These are phyloP conservation scores for Lottia scabra DNA, from an alignment of 2,888 invertebrate species.

Conservation along the genomic window DNA sequence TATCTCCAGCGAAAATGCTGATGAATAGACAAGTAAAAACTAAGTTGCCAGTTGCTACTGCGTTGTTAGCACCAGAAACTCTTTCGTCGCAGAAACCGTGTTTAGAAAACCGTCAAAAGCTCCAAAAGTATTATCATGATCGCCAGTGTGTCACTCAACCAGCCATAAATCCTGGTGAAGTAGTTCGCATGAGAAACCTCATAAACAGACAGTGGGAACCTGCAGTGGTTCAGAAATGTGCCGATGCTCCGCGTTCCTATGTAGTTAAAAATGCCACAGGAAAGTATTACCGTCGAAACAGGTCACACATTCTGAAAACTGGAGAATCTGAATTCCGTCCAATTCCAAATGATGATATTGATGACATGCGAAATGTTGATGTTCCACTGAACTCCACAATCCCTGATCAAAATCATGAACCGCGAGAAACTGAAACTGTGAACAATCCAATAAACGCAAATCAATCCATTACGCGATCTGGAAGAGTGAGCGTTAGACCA, in stretches of 20 bases:
- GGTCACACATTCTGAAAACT: too few relatives aligned
- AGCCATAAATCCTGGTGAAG: neutral
- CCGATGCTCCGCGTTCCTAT: neutral
- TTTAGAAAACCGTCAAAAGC: neutral
- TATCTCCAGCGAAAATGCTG: conserved; percentile 4
- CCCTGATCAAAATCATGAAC: too few relatives aligned
- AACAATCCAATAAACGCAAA: too few relatives aligned
- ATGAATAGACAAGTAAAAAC: neutral
- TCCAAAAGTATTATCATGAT: neutral
- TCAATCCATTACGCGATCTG: too few relatives aligned
- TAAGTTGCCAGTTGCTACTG: neutral
- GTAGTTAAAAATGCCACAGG: neutral
- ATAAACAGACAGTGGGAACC: neutral
- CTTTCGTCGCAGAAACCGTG: too few relatives aligned
- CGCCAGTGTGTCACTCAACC: neutral
- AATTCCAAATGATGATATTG: too few relatives aligned
- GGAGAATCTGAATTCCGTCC: too few relatives aligned
- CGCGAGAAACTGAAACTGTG: too few relatives aligned
- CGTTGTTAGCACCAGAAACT: neutral
- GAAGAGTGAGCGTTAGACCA: too few relatives aligned
- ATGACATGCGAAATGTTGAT: too few relatives aligned
- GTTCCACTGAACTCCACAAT: too few relatives aligned
- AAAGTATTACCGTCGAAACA: too few relatives aligned
- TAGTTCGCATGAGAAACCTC: neutral
- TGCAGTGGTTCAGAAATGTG: neutral